phyloP scores from a whole-genome alignment of 2,797 vertebrate species.

The Sebastes trivittatus region DNA sequence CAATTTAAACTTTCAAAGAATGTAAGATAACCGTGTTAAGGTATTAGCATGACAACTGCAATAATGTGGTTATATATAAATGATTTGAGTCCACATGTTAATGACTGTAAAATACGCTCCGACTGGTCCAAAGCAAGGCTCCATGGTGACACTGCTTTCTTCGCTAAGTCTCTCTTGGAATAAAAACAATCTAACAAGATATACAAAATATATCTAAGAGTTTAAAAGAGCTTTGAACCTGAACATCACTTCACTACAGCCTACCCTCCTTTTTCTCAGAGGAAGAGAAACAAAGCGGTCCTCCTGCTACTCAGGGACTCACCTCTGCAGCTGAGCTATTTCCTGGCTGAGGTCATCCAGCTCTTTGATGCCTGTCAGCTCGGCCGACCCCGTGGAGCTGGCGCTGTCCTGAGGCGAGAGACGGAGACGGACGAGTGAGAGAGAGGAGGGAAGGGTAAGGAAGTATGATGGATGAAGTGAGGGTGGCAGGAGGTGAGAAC shows the following conservation, averaged over 20 bases:
- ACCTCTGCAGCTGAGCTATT: conserved; percentile 96
- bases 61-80: too few relatives aligned
- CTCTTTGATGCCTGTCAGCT: conserved; percentile 93
- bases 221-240: conserved; percentile 33
- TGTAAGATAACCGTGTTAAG: too few relatives aligned
- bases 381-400: conserved; percentile 86
- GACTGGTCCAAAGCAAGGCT: not conserved
- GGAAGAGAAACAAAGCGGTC: conserved; percentile 62
- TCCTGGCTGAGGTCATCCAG: conserved; percentile 95
- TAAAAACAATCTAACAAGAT: not conserved
- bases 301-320: conserved; percentile 58
- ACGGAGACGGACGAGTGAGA: conserved; percentile 26
- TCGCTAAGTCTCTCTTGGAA: not conserved
- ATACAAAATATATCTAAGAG: not conserved
- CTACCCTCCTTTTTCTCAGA: conserved; percentile 23
- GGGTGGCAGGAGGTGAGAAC: not conserved
- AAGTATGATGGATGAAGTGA: not conserved
- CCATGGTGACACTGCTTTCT: not conserved
- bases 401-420: conserved; percentile 85
- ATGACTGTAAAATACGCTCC: not conserved
- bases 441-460: not conserved
- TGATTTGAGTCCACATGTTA: not conserved
- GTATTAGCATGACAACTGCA: too few relatives aligned
- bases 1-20: not conserved
- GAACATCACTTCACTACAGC: conserved; percentile 13